Evolutionary conservation across 2,888 invertebrate species (phyloP).

Genomic region (Neoaliturus tenellus): DNA sequence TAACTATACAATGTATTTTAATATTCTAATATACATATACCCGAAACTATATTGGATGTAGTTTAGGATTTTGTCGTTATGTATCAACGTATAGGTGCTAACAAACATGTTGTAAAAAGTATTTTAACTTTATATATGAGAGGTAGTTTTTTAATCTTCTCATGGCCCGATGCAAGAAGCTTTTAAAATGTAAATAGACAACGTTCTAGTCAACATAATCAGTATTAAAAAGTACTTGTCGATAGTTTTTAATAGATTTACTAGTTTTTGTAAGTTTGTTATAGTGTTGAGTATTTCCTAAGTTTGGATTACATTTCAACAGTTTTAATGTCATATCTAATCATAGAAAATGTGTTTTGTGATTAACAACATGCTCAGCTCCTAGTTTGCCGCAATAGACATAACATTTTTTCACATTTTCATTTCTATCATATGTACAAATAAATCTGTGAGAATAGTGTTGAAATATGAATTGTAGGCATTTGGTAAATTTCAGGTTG

Average conservation of each 20-base stretch:
- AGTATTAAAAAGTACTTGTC: neutral
- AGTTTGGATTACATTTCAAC: neutral
- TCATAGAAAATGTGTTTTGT: neutral
- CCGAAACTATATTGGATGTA: neutral
- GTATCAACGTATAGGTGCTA: slow-evolving; percentile 3
- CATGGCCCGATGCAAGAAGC: neutral
- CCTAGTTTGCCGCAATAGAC: too few species aligned
- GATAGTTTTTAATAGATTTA: neutral
- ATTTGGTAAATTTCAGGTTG: too few species aligned
- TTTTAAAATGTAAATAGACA: slow-evolving; percentile 36
- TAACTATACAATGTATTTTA: neutral
- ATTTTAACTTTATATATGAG: neutral
- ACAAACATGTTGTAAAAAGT: slow-evolving; percentile 7
- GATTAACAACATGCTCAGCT: too few species aligned
- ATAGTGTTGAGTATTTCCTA: neutral
- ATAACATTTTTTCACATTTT: too few species aligned
- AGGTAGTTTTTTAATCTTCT: neutral
- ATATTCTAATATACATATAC: slow-evolving; percentile 10
- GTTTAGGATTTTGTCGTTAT: neutral
- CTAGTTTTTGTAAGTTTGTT: slow-evolving; percentile 10
- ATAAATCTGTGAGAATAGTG: too few species aligned
- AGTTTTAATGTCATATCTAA: neutral
- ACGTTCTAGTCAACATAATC: slow-evolving; percentile 17
- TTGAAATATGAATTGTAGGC: too few species aligned
- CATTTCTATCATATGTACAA: too few species aligned